Evolutionary conservation across 2,888 invertebrate species (phyloP).

Genomic region (Watsonalla cultraria): DNA sequence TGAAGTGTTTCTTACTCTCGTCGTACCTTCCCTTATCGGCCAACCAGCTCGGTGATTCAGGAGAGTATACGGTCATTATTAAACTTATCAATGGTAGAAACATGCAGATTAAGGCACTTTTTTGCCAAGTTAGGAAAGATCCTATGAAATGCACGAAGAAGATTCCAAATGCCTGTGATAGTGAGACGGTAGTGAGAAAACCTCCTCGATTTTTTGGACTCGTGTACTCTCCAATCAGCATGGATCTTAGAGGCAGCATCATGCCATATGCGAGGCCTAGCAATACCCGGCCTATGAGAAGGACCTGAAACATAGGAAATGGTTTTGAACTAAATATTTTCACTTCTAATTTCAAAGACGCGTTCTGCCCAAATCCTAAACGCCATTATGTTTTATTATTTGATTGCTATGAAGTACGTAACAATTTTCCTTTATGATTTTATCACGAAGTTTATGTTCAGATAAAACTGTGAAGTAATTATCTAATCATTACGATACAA

Average conservation of each 20-base stretch:
- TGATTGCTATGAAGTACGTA: too few species aligned
- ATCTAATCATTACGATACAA: too few species aligned
- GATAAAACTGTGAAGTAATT: too few species aligned
- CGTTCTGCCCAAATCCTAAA: too few species aligned
- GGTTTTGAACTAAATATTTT: not conserved
- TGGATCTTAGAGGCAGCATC: slow-evolving; percentile 57
- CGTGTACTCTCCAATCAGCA: slow-evolving; percentile 74
- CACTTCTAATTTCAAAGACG: not conserved
- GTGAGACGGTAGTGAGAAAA: slow-evolving; percentile 75
- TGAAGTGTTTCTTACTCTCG: slow-evolving; percentile 74
- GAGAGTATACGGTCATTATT: slow-evolving; percentile 48
- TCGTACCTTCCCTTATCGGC: slow-evolving; percentile 68
- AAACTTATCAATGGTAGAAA: slow-evolving; percentile 62
- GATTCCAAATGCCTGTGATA: slow-evolving; percentile 78
- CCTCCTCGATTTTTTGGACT: slow-evolving; percentile 79
- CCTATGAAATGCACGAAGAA: slow-evolving; percentile 80
- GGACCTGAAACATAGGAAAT: slow-evolving; percentile 12
- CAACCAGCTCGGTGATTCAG: slow-evolving; percentile 83
- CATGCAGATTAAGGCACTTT: slow-evolving; percentile 66
- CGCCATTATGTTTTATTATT: too few species aligned
- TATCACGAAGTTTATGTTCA: too few species aligned
- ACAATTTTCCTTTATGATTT: too few species aligned
- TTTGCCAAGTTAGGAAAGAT: slow-evolving; percentile 74
- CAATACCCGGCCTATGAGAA: slow-evolving; percentile 25
- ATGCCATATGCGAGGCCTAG: slow-evolving; percentile 70